Conservation (phyloP, 2,113 vertebrate species). For the Fulmarus glacialis region DNA sequence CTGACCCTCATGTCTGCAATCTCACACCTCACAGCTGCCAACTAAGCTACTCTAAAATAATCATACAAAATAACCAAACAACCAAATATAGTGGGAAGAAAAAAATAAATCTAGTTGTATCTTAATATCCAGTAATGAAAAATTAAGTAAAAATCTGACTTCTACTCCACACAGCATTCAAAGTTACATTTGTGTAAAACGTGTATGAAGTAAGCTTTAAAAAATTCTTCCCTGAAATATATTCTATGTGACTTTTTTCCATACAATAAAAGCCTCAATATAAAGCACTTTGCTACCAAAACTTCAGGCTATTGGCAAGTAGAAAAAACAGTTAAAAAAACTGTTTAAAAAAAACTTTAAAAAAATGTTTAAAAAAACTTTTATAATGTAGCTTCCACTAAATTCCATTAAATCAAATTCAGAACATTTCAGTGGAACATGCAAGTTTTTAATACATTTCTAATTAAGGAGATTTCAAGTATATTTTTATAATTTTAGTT, state of each 20-base stretch:
- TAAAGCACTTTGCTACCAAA: neutral
- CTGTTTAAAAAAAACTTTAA: neutral
- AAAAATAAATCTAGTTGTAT: neutral
- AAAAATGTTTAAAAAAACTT: fast-evolving
- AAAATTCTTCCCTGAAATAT: neutral
- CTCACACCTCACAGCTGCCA: neutral
- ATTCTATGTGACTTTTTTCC: neutral
- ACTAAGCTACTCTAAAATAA: neutral
- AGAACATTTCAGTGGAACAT: neutral
- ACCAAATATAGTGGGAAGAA: neutral
- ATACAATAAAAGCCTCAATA: neutral
- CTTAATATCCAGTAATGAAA: neutral
- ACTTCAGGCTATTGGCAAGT: neutral
- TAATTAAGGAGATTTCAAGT: neutral
- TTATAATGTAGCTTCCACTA: neutral
- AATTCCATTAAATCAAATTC: neutral
- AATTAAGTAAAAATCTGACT: neutral
- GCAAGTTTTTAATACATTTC: neutral
- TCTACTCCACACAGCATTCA: fast-evolving
- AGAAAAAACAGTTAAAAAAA: neutral
- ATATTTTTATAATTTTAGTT: neutral
- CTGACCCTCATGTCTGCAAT: neutral
- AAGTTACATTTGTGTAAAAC: neutral
- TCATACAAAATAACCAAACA: neutral
- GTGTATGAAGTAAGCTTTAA: neutral